These are phyloP conservation scores for Bombus fervidus DNA, from an alignment of 1,140 invertebrate species.

Conservation along the genomic window DNA sequence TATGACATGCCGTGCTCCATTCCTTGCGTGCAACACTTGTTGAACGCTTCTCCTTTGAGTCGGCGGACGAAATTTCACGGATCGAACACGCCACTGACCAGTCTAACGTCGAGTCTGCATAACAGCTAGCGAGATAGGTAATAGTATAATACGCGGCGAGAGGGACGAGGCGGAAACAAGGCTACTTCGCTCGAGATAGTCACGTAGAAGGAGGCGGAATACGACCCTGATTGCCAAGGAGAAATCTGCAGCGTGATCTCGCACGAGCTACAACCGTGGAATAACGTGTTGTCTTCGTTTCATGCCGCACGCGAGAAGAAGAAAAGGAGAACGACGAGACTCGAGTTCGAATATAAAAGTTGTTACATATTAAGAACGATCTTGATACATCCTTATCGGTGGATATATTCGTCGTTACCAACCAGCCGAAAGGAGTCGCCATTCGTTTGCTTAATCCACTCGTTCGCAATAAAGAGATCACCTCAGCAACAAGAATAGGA, in stretches of 20 bases:
- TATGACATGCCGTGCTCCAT: neutral
- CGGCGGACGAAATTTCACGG: conserved; percentile 42
- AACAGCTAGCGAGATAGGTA: conserved; percentile 57
- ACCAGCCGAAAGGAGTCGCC: neutral
- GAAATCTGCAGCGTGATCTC: conserved; percentile 67
- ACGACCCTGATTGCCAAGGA: conserved; percentile 70
- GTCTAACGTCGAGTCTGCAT: conserved; percentile 45
- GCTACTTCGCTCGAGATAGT: conserved; percentile 60
- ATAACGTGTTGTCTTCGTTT: conserved; percentile 53
- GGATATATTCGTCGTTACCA: neutral
- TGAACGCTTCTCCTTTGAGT: conserved; percentile 19
- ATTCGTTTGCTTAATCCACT: neutral
- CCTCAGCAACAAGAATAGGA: neutral
- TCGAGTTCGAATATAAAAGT: neutral
- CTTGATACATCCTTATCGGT: neutral
- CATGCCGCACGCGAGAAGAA: conserved; percentile 10
- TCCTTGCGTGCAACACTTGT: conserved; percentile 43
- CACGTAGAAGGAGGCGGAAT: conserved; percentile 63
- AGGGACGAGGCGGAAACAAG: conserved; percentile 64
- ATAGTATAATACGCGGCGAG: conserved; percentile 60
- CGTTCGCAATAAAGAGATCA: conserved; percentile 14
- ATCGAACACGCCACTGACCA: conserved; percentile 49
- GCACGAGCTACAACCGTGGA: conserved; percentile 43
- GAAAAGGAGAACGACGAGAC: neutral
- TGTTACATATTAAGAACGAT: neutral